Base-by-base conservation (phyloP, 1,140 invertebrate species). In the Plectrocnemia conspersa region DNA sequence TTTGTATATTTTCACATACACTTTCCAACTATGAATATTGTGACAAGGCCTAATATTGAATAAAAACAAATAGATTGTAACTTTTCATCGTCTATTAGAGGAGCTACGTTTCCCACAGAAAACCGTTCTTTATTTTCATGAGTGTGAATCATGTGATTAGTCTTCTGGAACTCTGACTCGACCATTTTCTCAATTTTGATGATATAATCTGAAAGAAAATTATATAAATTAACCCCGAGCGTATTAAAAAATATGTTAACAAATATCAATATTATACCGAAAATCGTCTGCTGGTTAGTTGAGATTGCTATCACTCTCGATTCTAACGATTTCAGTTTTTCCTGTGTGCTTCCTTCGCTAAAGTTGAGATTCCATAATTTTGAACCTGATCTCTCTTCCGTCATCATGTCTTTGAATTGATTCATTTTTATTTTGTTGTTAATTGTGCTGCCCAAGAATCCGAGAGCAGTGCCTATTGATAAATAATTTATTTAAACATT, bases 361-460 rank as follows among this genome's bases (percentile, higher is more conserved):
- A 52, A 41, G 9, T 35, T 35, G 16, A 42, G 23, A 27, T 52
- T 41, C 40, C 40, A 42, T 16, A 52, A 19, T 42, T 18, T 52
- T 13, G 36, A 32, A 5, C 21, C 38, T 10, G 36, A 42, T 24
- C 25, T 42, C 48, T 75, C 72, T 36, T 77, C 71, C 19, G 70
- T 66, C 61, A 85, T 76, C 68, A 85, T 72, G 21, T 76, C 73
- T 16, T 79, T 66, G 41, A 86, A 72, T 68, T 85, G 81, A 41
- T 74, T 73, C 82, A 85, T 85, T 64, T 81, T 78, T 13, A 83
- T 65, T 46, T 77, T 71, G 62, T 83, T 85, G 63, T 81, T 84
- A 21, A 85, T 71, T 2, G 82, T 79, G 3, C 80, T 82, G 22
- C 82, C 84, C 3, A 81, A 64, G 56, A 86, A 81, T 15, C 84